A percentile compares a stretch with the other conserved stretches of the same genome.
These are phyloP conservation scores for Australoheros scitulus DNA, from an alignment of 2,113 vertebrate species.

Conservation along the genomic window DNA sequence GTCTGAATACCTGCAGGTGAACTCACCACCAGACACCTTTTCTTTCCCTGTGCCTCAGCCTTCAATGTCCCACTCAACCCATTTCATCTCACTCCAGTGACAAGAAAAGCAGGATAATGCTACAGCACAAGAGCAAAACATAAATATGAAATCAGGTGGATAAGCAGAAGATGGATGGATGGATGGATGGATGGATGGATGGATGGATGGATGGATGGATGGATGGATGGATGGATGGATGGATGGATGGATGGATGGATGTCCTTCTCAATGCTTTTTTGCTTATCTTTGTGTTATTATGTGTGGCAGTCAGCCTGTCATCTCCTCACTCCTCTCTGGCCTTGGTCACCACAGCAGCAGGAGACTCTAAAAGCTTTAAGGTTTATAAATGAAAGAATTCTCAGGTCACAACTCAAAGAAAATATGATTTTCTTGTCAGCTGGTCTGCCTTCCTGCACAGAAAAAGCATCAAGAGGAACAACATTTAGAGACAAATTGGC, in stretches of 20 bases:
- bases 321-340: constrained; percentile 5
- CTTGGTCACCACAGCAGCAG: constrained; percentile 6
- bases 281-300: background rate
- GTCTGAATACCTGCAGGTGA: constrained; percentile 63
- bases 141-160: background rate
- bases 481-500: background rate
- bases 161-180: too few species aligned
- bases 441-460: background rate
- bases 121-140: background rate
- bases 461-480: background rate
- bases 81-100: background rate
- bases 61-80: constrained; percentile 16
- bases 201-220: background rate
- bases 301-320: background rate
- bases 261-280: background rate
- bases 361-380: background rate
- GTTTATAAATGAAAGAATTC: background rate
- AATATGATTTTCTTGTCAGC: background rate
- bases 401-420: background rate
- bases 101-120: background rate
- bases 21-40: constrained; percentile 41
- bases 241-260: background rate
- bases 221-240: background rate
- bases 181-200: background rate
- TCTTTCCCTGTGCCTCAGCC: background rate